These are phyloP conservation scores for Budorcas taxicolor DNA, from an alignment of 2,113 vertebrate species.

Conservation along the genomic window DNA sequence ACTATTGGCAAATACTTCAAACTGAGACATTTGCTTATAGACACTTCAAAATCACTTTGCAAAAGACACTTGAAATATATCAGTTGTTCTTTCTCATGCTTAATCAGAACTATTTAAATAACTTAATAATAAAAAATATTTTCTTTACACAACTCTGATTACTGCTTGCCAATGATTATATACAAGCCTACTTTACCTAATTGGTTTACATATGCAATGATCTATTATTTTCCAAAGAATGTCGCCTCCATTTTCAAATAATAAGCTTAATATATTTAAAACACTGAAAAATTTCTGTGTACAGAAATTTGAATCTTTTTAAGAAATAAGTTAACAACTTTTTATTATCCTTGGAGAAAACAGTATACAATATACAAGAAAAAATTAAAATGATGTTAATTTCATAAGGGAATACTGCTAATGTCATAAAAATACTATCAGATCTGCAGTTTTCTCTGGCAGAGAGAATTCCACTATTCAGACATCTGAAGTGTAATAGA, in stretches of 20 bases:
- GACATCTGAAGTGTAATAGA: neutral
- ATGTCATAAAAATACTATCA: neutral
- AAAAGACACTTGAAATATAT: neutral
- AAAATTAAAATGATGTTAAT: neutral
- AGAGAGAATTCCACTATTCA: neutral
- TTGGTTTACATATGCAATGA: neutral
- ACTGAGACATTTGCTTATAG: neutral
- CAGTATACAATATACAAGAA: neutral
- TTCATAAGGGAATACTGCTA: neutral
- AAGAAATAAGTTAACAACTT: neutral
- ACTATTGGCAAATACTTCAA: neutral
- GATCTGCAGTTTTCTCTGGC: neutral
- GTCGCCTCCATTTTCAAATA: neutral
- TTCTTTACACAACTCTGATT: neutral
- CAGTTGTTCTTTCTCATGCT: neutral
- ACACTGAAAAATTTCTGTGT: neutral
- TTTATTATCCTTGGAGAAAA: neutral
- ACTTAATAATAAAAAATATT: slow-evolving; percentile 14
- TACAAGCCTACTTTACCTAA: neutral
- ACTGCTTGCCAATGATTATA: neutral
- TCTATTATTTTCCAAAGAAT: neutral
- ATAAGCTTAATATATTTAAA: neutral
- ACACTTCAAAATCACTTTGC: neutral
- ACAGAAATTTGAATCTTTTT: neutral
- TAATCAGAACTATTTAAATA: neutral